Evolutionary conservation across 2,113 vertebrate species (phyloP).

Genomic region (Salvelinus fontinalis): DNA sequence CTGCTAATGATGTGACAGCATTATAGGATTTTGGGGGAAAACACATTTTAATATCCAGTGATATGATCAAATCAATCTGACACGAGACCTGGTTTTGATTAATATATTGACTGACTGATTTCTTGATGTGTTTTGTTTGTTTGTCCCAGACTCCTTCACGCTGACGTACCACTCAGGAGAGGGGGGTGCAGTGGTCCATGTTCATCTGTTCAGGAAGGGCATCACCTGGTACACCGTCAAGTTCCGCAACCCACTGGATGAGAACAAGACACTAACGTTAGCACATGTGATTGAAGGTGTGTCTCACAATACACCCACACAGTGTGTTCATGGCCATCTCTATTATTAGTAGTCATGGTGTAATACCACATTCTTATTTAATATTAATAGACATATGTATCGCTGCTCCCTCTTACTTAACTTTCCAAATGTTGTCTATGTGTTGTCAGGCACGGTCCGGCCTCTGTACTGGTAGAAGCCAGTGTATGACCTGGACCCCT

Average conservation of each 20-base stretch:
- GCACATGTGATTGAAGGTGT: constrained; percentile 80
- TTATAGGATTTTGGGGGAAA: no score
- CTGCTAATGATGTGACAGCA: no score
- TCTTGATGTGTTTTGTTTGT: not conserved
- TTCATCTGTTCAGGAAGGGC: constrained; percentile 77
- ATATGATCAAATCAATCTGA: no score
- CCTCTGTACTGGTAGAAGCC: constrained; percentile 82
- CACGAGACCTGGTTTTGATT: no score
- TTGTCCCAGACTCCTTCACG: constrained; percentile 59
- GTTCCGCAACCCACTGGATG: constrained; percentile 80
- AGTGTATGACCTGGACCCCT: constrained; percentile 72
- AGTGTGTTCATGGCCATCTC: no score
- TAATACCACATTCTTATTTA: no score
- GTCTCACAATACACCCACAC: not conserved
- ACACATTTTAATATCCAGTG: no score
- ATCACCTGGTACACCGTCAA: constrained; percentile 92
- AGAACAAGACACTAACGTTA: constrained; percentile 69
- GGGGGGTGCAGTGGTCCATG: constrained; percentile 12
- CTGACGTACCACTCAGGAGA: constrained; percentile 64
- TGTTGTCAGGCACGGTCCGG: constrained; percentile 73
- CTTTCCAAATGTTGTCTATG: not conserved
- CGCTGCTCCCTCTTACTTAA: no score
- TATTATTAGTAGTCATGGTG: no score
- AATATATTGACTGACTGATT: not conserved
- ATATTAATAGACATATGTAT: no score